phyloP scores from a whole-genome alignment of 2,888 invertebrate genomes.

The Lasioglossum lativentre region DNA sequence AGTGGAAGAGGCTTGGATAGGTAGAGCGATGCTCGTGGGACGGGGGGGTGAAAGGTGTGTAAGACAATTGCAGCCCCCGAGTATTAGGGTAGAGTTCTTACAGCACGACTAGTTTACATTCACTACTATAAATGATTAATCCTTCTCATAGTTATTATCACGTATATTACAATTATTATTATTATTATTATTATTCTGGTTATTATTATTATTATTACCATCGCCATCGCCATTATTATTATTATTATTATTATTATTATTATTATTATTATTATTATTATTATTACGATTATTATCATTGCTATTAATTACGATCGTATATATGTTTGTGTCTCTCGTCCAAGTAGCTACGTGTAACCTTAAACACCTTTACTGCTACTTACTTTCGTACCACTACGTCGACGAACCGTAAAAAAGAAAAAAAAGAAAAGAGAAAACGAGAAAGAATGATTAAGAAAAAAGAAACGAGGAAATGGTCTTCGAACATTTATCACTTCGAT shows the following conservation, averaged over 20 bases:
- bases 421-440: background rate
- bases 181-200: constrained; percentile 70
- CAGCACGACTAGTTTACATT: constrained; percentile 51
- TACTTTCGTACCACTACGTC: constrained; percentile 53
- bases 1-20: background rate
- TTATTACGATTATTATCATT: constrained; percentile 62
- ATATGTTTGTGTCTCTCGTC: constrained; percentile 77
- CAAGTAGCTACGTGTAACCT: constrained; percentile 71
- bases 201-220: constrained; percentile 73
- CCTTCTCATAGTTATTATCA: constrained; percentile 67
- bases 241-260: constrained; percentile 69
- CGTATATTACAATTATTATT: constrained; percentile 53
- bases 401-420: constrained; percentile 21
- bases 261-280: constrained; percentile 68
- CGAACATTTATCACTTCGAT: constrained; percentile 25
- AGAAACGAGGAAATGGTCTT: background rate
- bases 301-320: constrained; percentile 64
- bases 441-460: background rate
- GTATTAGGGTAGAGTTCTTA: constrained; percentile 33
- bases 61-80: constrained; percentile 21
- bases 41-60: constrained; percentile 44
- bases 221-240: constrained; percentile 62
- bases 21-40: background rate
- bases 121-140: constrained; percentile 63
- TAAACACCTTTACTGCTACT: constrained; percentile 54